Conservation (phyloP, 2,888 invertebrate genomes). For the Aspidiotus rigidus region DNA sequence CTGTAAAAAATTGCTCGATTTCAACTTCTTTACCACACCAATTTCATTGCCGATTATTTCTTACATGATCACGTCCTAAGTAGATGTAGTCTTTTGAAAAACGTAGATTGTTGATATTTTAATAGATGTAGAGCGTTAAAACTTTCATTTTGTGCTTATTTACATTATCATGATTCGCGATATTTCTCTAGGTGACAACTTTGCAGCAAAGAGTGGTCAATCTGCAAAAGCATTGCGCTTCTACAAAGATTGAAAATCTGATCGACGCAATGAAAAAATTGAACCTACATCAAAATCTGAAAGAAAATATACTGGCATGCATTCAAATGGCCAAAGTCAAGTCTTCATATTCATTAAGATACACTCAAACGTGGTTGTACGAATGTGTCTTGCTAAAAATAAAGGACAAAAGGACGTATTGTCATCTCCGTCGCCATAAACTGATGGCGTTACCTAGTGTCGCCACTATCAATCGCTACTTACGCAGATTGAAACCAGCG, state of each 20-base stretch:
- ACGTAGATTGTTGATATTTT: too few relatives aligned
- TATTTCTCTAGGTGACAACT: not conserved
- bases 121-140: not conserved
- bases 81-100: not conserved
- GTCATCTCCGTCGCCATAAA: slow-evolving; percentile 9
- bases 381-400: slow-evolving; percentile 13
- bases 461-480: not conserved
- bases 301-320: not conserved
- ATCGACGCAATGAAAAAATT: not conserved
- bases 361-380: not conserved
- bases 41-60: too few relatives aligned
- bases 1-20: too few relatives aligned
- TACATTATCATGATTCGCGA: not conserved
- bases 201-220: not conserved
- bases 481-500: not conserved
- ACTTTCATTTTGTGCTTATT: not conserved
- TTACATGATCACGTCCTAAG: too few relatives aligned
- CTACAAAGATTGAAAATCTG: not conserved
- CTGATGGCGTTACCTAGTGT: not conserved
- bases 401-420: slow-evolving; percentile 8
- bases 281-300: not conserved
- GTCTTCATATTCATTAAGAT: not conserved
- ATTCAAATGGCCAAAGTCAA: not conserved
- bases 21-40: too few relatives aligned
- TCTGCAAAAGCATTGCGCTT: not conserved